phyloP scores from a whole-genome alignment of 2,888 invertebrate species.

The Alcis repandata region DNA sequence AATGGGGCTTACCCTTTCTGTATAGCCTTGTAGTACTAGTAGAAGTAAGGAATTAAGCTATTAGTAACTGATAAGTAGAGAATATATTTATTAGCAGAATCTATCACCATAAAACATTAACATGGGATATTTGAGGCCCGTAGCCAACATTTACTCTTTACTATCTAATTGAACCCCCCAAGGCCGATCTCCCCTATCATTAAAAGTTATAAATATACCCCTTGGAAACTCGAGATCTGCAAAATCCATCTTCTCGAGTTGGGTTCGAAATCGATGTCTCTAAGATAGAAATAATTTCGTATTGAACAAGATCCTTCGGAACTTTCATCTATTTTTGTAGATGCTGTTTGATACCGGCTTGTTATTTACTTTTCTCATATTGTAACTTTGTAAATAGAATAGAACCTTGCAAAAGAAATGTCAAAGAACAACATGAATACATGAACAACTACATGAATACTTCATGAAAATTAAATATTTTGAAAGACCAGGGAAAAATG shows the following conservation, averaged over 20 bases:
- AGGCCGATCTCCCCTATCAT: slow-evolving; percentile 6
- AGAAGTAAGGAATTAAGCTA: too few relatives aligned
- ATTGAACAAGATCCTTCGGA: slow-evolving; percentile 13
- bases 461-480: too few relatives aligned
- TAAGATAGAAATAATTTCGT: slow-evolving; percentile 13
- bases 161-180: neutral
- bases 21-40: too few relatives aligned
- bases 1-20: too few relatives aligned
- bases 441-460: too few relatives aligned
- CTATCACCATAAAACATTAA: neutral
- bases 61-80: too few relatives aligned
- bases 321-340: slow-evolving; percentile 17
- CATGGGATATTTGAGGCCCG: too few relatives aligned
- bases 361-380: slow-evolving; percentile 2
- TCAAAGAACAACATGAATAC: too few relatives aligned
- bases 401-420: too few relatives aligned
- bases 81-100: too few relatives aligned
- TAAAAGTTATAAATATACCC: slow-evolving; percentile 26
- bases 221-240: slow-evolving; percentile 24
- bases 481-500: too few relatives aligned
- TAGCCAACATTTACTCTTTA: neutral
- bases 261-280: slow-evolving; percentile 10
- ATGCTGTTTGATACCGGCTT: neutral
- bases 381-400: neutral
- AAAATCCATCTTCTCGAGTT: slow-evolving; percentile 22